phyloP scores from a whole-genome alignment of 2,888 invertebrate genomes.

The Panorpa germanica region DNA sequence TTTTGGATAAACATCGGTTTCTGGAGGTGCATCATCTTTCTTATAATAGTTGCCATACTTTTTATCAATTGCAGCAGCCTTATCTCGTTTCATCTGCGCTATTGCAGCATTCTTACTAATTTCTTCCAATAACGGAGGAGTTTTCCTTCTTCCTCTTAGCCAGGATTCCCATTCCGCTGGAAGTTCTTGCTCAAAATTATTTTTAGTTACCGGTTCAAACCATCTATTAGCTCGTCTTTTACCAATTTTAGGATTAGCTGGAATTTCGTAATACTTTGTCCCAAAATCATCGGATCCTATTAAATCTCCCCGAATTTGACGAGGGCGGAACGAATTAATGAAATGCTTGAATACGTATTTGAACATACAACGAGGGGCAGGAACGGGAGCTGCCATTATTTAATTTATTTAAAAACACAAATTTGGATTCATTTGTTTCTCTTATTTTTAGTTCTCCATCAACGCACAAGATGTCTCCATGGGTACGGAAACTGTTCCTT shows the following conservation, averaged over 20 bases:
- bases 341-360: conserved; percentile 22
- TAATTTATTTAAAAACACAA: no score
- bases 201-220: conserved; percentile 46
- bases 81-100: conserved; percentile 51
- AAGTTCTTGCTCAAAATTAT: conserved; percentile 50
- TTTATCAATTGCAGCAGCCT: conserved; percentile 48
- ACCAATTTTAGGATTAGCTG: conserved; percentile 40
- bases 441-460: conserved; percentile 54
- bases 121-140: conserved; percentile 60
- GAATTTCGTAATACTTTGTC: conserved; percentile 66
- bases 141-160: conserved; percentile 52
- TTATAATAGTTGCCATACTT: conserved; percentile 29
- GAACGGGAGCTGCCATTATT: no score
- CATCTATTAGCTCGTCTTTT: conserved; percentile 47
- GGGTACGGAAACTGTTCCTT: conserved; percentile 77
- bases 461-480: conserved; percentile 84
- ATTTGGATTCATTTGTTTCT: background rate
- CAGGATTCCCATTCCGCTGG: conserved; percentile 83
- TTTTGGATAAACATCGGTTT: no score
- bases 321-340: conserved; percentile 23
- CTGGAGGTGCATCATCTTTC: conserved; percentile 24
- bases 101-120: conserved; percentile 47
- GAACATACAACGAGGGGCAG: no score
- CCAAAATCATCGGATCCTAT: conserved; percentile 64
- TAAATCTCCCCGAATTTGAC: conserved; percentile 29